A percentile compares a stretch with the other conserved stretches of the same genome.
These are phyloP conservation scores for Galerucella nymphaeae DNA, from an alignment of 2,888 invertebrate species.

Conservation along the genomic window DNA sequence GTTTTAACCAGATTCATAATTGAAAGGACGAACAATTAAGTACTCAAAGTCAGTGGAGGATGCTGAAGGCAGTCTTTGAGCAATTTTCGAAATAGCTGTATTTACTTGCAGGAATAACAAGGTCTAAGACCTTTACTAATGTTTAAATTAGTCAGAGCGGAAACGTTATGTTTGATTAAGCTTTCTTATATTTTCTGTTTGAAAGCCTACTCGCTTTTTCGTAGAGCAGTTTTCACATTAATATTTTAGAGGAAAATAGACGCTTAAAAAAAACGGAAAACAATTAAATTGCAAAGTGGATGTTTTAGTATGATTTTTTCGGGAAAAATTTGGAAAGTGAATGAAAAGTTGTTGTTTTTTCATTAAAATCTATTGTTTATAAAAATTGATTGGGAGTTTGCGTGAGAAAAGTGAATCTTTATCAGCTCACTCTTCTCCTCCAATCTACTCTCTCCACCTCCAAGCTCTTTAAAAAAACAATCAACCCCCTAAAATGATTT, in stretches of 20 bases:
- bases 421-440: too few species aligned
- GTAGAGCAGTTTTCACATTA: not conserved
- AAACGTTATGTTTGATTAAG: constrained; percentile 5
- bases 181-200: not conserved
- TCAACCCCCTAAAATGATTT: too few species aligned
- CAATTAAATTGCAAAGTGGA: not conserved
- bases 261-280: not conserved
- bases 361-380: too few species aligned
- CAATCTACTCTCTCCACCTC: too few species aligned
- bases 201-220: not conserved
- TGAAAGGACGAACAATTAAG: constrained; percentile 17
- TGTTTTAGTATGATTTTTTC: not conserved
- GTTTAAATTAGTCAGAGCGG: constrained; percentile 8
- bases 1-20: constrained; percentile 19
- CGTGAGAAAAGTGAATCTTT: too few species aligned
- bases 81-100: constrained; percentile 4
- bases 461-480: too few species aligned
- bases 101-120: constrained; percentile 11
- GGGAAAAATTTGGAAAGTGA: too few species aligned
- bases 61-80: constrained; percentile 3
- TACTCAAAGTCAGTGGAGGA: constrained; percentile 11
- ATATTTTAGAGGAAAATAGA: not conserved
- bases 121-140: not conserved
- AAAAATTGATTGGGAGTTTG: too few species aligned
- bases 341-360: too few species aligned